Evolutionary conservation across 2,888 invertebrate species (phyloP).

Genomic region (Carabus problematicus): DNA sequence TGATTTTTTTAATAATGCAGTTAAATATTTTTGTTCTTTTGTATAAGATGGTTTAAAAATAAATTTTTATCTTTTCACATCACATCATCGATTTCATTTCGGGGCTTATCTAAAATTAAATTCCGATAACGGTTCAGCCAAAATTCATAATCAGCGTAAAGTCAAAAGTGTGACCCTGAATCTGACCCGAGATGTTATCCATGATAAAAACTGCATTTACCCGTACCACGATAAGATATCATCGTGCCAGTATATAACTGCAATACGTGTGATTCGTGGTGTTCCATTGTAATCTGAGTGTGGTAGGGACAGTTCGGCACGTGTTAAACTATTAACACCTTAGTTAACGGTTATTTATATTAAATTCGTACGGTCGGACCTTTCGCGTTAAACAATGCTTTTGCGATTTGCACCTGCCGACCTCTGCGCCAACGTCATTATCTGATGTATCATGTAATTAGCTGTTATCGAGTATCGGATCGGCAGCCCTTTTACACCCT

Average conservation of each 20-base stretch:
- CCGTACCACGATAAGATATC: slow-evolving; percentile 19
- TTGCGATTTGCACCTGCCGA: slow-evolving; percentile 22
- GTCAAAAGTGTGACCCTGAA: slow-evolving; percentile 30
- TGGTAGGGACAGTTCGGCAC: slow-evolving; percentile 20
- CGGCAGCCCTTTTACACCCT: not conserved
- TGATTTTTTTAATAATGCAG: no score
- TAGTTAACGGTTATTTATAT: slow-evolving; percentile 41
- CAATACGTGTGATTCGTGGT: no score
- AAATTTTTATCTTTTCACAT: slow-evolving; percentile 1
- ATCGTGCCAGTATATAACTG: not conserved
- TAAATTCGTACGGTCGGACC: slow-evolving; percentile 30
- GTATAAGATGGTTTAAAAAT: not conserved
- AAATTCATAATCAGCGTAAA: slow-evolving; percentile 38
- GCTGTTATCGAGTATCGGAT: slow-evolving; percentile 33
- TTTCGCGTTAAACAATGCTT: slow-evolving; percentile 6
- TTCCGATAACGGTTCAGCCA: slow-evolving; percentile 32
- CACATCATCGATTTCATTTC: not conserved
- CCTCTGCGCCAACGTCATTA: slow-evolving; percentile 17
- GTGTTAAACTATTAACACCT: slow-evolving; percentile 43
- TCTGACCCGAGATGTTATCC: slow-evolving; percentile 23
- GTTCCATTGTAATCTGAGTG: no score
- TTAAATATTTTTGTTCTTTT: no score
- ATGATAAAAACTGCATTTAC: slow-evolving; percentile 27
- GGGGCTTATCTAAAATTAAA: slow-evolving; percentile 30
- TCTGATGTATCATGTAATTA: slow-evolving; percentile 37